Conservation (phyloP, 2,888 invertebrate genomes). For the Thalpophila matura region DNA sequence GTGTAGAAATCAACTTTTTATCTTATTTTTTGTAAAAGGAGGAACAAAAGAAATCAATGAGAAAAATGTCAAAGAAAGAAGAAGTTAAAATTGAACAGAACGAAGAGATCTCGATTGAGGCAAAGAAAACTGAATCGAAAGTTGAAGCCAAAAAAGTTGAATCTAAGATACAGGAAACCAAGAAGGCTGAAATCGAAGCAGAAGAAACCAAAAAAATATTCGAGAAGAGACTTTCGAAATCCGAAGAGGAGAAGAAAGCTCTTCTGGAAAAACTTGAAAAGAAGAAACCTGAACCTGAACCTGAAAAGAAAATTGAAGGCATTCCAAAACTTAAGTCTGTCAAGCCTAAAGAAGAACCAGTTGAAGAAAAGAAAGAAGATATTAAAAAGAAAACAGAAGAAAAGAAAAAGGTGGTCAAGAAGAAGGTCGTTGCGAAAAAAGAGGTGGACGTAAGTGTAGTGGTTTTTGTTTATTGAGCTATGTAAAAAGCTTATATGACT, state of each 20-base stretch:
- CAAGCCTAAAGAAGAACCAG: conserved; percentile 87
- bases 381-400: conserved; percentile 86
- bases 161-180: conserved; percentile 77
- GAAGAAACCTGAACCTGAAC: conserved; percentile 88
- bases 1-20: no score
- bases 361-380: conserved; percentile 85
- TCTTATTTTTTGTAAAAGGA: conserved; percentile 66
- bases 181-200: conserved; percentile 82
- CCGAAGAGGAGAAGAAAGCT: conserved; percentile 88
- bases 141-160: conserved; percentile 77
- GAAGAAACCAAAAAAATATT: conserved; percentile 87
- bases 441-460: conserved; percentile 85
- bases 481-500: conserved; percentile 72
- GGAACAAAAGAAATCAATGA: conserved; percentile 80
- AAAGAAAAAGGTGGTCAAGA: conserved; percentile 86
- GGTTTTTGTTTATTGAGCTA: conserved; percentile 34
- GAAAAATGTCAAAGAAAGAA: conserved; percentile 82
- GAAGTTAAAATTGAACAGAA: conserved; percentile 76
- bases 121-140: conserved; percentile 80
- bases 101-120: conserved; percentile 73
- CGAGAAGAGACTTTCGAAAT: conserved; percentile 87
- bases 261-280: conserved; percentile 88
- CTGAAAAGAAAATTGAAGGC: conserved; percentile 91
- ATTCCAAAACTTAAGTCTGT: conserved; percentile 91
- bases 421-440: conserved; percentile 87